Conservation (phyloP, 2,888 invertebrate species). For the Argyra leucocephala region DNA sequence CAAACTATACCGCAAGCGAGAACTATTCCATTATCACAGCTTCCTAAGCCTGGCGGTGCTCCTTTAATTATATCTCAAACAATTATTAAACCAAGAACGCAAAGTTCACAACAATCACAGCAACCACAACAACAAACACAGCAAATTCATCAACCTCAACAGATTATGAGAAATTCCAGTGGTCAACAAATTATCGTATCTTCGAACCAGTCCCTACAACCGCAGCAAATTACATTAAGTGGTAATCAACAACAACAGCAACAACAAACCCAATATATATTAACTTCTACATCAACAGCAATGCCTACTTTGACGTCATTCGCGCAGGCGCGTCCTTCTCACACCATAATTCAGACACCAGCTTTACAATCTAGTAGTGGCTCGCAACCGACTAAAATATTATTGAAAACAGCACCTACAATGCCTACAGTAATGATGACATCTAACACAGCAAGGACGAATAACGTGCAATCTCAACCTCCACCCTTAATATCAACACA, state of each 20-base stretch:
- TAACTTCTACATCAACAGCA: conserved; percentile 34
- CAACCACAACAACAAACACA: conserved; percentile 27
- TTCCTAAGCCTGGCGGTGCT: conserved; percentile 27
- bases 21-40: conserved; percentile 17
- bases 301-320: conserved; percentile 39
- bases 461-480: conserved; percentile 33
- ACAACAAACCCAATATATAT: conserved; percentile 35
- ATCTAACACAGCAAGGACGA: conserved; percentile 19
- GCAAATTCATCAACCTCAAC: conserved; percentile 12
- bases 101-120: conserved; percentile 21
- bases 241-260: conserved; percentile 24
- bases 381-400: conserved; percentile 38
- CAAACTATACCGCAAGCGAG: conserved; percentile 19
- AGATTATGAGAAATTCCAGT: conserved; percentile 12
- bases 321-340: conserved; percentile 32
- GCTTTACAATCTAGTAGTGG: conserved; percentile 28
- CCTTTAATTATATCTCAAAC: conserved; percentile 43
- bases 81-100: conserved; percentile 36
- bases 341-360: conserved; percentile 36
- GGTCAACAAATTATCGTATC: conserved; percentile 8
- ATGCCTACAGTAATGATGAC: conserved; percentile 38
- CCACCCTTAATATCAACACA: conserved; percentile 42
- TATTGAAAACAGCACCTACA: conserved; percentile 41
- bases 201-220: background rate
- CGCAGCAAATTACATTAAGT: conserved; percentile 16